Percentiles rank a stretch among this genome's conserved stretches.
Conservation (phyloP, 2,888 invertebrate species). For the Cryptosula pallasiana region DNA sequence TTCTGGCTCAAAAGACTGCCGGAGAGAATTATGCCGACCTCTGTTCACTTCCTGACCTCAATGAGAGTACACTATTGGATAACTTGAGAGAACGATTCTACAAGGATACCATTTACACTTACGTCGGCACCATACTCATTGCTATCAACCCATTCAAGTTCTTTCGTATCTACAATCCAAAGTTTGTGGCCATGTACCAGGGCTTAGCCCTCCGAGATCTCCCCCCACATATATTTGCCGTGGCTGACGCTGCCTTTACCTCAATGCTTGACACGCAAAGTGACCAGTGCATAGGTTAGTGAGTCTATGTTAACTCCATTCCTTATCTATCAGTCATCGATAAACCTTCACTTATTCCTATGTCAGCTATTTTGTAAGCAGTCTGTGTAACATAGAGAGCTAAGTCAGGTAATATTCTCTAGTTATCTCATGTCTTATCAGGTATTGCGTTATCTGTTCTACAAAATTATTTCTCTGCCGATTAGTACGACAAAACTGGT, state of each 20-base stretch:
- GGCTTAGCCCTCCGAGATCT: constrained; percentile 73
- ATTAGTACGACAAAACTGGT: too few species aligned
- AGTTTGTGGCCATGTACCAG: constrained; percentile 91
- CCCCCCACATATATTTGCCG: constrained; percentile 94
- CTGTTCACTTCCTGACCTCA: constrained; percentile 89
- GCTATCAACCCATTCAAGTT: constrained; percentile 84
- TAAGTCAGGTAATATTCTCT: too few species aligned
- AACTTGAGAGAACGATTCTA: constrained; percentile 79
- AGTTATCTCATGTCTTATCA: too few species aligned
- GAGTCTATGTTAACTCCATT: neutral
- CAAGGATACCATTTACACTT: constrained; percentile 90
- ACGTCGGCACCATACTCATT: constrained; percentile 89
- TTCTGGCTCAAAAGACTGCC: constrained; percentile 77
- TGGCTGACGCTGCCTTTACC: constrained; percentile 88
- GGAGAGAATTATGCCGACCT: constrained; percentile 92
- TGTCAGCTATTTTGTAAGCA: too few species aligned
- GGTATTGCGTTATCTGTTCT: too few species aligned
- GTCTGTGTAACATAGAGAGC: too few species aligned
- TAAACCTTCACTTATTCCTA: too few species aligned
- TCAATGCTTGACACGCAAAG: constrained; percentile 85
- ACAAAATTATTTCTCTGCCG: too few species aligned
- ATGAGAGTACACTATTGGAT: constrained; percentile 84
- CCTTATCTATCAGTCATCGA: too few species aligned
- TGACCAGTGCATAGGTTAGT: constrained; percentile 72
- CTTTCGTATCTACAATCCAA: constrained; percentile 95